Evolutionary conservation across 1,140 invertebrate species (phyloP), one percentile per base, ranked within the genome.

Genomic region (Trissolcus basalis): DNA sequence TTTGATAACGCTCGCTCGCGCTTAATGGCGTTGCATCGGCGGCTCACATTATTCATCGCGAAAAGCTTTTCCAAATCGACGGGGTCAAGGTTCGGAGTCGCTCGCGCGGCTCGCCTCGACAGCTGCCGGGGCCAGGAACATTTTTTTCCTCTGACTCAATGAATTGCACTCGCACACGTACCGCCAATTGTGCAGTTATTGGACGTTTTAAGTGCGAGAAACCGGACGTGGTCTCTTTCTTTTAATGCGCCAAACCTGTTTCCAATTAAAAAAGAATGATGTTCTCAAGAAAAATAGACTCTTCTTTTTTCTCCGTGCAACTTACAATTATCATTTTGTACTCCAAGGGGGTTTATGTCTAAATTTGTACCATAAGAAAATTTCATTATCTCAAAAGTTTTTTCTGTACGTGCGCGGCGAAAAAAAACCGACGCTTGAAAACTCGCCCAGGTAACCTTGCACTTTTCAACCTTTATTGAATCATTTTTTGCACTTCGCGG

Each of bases 21-120:
- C 51, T 51, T 63, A 64, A 69, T 75, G 72, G 63, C 63, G 15
- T 12, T 72, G 61, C 58, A 63, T 56, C 53, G 63, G 63, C 56
- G 9, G 19, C 19, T 27, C 19, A 27, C 75, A 77, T 77, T 72
- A 77, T 67, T 77, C 64, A 72, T 13, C 53, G 41, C 48, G 56
- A 72, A 68, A 72, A 70, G 54, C 9, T 72, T 77, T 77, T 49
- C 75, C 75, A 41, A 77, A 77, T 77, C 75, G 63, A 48, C 51
- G 75, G 44, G 69, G 69, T 77, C 69, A 77, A 72, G 75, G 68
- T 77, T 77, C 63, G 48, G 56, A 63, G 54, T 35, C 54, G 35
- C 56, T n/a, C 39, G 54, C 51, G 56, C 51, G 43, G 59, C 64
- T 13, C 64, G 56, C 56, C 56, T 27, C 47, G 67, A 65, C 74